phyloP scores from a whole-genome alignment of 2,888 invertebrate species.

The Fragum sueziense region DNA sequence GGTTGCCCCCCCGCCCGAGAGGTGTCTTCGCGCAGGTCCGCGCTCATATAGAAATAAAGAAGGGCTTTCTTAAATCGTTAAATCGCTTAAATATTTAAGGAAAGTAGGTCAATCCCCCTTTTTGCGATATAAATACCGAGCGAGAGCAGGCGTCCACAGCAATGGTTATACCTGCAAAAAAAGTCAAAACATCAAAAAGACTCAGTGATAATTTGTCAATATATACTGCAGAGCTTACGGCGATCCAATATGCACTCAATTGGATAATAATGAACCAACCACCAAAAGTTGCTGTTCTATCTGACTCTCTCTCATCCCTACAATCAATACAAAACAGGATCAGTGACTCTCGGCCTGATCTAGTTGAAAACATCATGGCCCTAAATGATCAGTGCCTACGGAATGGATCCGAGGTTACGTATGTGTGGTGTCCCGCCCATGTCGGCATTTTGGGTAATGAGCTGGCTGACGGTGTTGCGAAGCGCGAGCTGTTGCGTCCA shows the following conservation, averaged over 20 bases:
- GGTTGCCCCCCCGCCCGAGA: no score
- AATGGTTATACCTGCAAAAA: not conserved
- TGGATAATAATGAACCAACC: constrained; percentile 1
- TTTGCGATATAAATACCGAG: no score
- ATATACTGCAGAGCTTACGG: constrained; percentile 8
- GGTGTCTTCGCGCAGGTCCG: no score
- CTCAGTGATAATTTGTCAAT: constrained; percentile 4
- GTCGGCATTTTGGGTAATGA: constrained; percentile 25
- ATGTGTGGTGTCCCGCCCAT: constrained; percentile 31
- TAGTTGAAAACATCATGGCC: not conserved
- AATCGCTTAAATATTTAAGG: no score
- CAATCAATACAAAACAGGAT: not conserved
- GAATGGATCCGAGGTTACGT: not conserved
- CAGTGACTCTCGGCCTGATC: constrained; percentile 15
- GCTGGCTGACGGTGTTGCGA: constrained; percentile 8
- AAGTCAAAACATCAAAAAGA: constrained; percentile 8
- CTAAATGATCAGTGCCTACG: not conserved
- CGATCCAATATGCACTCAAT: not conserved
- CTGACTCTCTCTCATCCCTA: constrained; percentile 10
- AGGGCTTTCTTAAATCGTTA: no score
- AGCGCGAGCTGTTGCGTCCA: not conserved
- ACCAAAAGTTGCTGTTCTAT: not conserved
- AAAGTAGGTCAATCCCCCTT: no score
- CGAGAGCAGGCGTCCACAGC: no score
- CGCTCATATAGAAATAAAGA: no score